These are phyloP conservation scores for Drosophila pseudotalamancana DNA, from an alignment of 2,888 invertebrate genomes.

Conservation along the genomic window DNA sequence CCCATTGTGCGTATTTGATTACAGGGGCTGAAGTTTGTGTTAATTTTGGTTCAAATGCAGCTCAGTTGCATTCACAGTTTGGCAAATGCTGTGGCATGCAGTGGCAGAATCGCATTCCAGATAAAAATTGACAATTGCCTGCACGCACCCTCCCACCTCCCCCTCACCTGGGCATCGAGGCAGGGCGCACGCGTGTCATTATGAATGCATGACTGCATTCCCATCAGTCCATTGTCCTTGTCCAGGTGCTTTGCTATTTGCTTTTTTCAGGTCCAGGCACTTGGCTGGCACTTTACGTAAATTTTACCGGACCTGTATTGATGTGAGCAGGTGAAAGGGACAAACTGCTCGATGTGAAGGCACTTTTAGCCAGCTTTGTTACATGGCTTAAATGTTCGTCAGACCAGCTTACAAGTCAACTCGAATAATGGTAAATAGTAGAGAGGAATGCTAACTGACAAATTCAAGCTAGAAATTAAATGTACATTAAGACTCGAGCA, in stretches of 20 bases:
- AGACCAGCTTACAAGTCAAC: conserved; percentile 13
- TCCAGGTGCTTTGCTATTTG: conserved; percentile 12
- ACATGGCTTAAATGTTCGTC: conserved; percentile 37
- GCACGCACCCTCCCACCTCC: not conserved
- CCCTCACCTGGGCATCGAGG: not conserved
- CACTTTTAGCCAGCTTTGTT: conserved; percentile 9
- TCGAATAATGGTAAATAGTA: conserved; percentile 1
- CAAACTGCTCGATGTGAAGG: conserved; percentile 7
- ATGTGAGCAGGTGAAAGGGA: conserved; percentile 20
- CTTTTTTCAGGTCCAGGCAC: conserved; percentile 7
- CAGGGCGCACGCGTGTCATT: conserved; percentile 47
- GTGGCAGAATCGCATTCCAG: conserved; percentile 35
- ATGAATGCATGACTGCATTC: conserved; percentile 64
- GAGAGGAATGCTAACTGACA: not conserved
- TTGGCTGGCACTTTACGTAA: conserved; percentile 10
- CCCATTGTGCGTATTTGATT: conserved; percentile 14
- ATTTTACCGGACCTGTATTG: conserved; percentile 46
- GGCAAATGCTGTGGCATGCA: conserved; percentile 7
- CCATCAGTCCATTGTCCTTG: conserved; percentile 63
- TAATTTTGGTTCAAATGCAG: conserved; percentile 14
- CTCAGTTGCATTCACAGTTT: conserved; percentile 10
- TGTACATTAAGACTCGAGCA: conserved; percentile 7
- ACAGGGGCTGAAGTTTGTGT: conserved; percentile 1
- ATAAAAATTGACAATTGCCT: conserved; percentile 21
- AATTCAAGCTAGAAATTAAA: not conserved